Evolutionary conservation across 2,113 vertebrate species (phyloP), one percentile per base, ranked within the genome.

Genomic region (Calidris pugnax): DNA sequence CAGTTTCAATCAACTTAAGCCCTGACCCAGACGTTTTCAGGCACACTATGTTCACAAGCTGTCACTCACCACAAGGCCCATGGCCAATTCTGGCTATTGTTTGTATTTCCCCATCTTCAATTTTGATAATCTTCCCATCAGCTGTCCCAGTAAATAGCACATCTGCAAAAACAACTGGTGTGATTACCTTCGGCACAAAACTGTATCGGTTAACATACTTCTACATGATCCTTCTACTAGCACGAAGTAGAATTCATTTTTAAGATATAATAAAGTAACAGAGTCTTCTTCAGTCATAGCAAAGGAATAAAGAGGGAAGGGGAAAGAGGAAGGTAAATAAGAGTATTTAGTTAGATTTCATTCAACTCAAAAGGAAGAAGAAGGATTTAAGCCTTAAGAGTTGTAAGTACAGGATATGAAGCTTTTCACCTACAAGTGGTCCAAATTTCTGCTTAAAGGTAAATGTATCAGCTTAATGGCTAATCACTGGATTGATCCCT

Each of bases 61-160:
- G 50, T 26, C 66, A 95, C 98, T 99, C 97, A 99, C 99, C 99
- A 96, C 99, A 99, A 2, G 99, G 98, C 32, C 95, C 98, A 3
- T 97, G 98, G 33, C 99, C 99, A 43, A 99, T 98, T 75, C 97
- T 98, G 41, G 99, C 97, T 91, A 99, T 53, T 10, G 98, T 98
- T 85, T 98, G 95, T 81, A 99, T 85, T 75, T 98, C 98, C 12
- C 97, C 98, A 82, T 99, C 98, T 87, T 99, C 98, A 95, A 99
- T 98, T 98, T 99, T 99, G 56, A 99, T 39, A 55, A 99, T 98
- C 94, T 97, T 98, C 86, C 99, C 99, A 94, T 99, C 99, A 73
- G 99, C 98, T 63, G 99, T 99, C 63, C 99, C 99, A 55, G 99
- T 98, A 83, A 98, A 99, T 3, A 99, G 73, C 81, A 99, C 98